These are phyloP conservation scores for Tiliqua scincoides DNA, from an alignment of 2,113 vertebrate genomes.

Conservation along the genomic window DNA sequence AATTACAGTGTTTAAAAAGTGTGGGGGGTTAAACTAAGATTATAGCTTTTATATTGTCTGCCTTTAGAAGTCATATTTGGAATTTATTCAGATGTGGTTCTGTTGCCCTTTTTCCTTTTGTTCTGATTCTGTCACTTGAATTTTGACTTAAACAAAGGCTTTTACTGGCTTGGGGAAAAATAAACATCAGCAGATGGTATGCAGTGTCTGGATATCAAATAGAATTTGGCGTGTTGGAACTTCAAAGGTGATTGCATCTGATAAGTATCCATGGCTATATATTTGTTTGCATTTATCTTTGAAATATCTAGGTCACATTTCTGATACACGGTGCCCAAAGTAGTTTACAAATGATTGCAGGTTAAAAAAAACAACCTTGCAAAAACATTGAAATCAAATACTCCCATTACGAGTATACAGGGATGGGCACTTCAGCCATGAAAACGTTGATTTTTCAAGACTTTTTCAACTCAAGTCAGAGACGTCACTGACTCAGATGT, in stretches of 20 bases:
- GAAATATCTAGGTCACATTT: constrained; percentile 44
- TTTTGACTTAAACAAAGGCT: constrained; percentile 74
- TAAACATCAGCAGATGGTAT: constrained; percentile 77
- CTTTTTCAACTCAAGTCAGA: too few relatives aligned
- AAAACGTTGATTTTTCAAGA: too few relatives aligned
- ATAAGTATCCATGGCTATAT: constrained; percentile 36
- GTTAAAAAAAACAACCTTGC: background rate
- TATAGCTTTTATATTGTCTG: constrained; percentile 83
- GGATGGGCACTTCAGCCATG: too few relatives aligned
- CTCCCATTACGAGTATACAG: background rate
- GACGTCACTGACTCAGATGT: too few relatives aligned
- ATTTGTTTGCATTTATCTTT: constrained; percentile 45
- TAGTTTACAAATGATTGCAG: background rate
- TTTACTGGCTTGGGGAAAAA: constrained; percentile 72
- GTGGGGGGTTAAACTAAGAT: constrained; percentile 77
- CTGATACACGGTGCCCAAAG: background rate
- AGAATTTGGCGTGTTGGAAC: constrained; percentile 47
- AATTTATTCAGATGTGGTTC: constrained; percentile 80
- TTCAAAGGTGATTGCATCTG: constrained; percentile 52
- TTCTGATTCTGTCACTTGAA: constrained; percentile 77
- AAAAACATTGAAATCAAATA: background rate
- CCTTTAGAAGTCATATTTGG: constrained; percentile 81
- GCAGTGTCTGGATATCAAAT: constrained; percentile 68
- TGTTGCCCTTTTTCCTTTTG: constrained; percentile 76
- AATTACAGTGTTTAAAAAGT: constrained; percentile 84